Evolutionary conservation across 2,113 vertebrate species (phyloP), one percentile per base, ranked within the genome.

Genomic region (Pteruthius melanotis): DNA sequence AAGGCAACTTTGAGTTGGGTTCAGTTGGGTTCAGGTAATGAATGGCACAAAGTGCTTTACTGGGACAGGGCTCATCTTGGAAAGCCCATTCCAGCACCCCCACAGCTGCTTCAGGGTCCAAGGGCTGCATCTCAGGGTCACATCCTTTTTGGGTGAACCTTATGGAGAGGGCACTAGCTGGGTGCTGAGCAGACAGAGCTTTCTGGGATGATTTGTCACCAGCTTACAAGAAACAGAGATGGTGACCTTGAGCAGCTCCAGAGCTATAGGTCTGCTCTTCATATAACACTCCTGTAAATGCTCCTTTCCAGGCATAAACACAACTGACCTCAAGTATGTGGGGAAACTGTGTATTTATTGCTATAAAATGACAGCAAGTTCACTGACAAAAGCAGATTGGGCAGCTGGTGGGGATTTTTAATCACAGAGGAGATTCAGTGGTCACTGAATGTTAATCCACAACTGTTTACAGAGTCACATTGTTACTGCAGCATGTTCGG

Each of bases 341-440:
- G 53, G 57, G 9, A 17, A 95, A 50, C 59, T 47, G 70, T 76
- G 2, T 47, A 88, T 93, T 91, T 88, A 65, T 79, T 92, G 71
- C 79, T 90, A 4, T 30, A 35, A 86, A 96, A 83, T 86, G 82
- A 45, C 3, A 19, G 45, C 37, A 66, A 85, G 42, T 92, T 95
- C 86, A 89, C 72, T 76, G 57, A 83, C 68, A 87, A 90, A 93
- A 80, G 71, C 90, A 93, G 83, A 65, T 18, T 66, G 86, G 76
- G 89, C 71, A 89, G 83, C 83, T 93, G 79, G 63, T 66, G 54
- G 54, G 56, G 71, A 75, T 66, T 90, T 95, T 94, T 91, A 94
- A 94, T 93, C 83, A 90, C 42, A 54, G 71, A 77, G 79, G 92
- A 93, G 71, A 77, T 83, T 81, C 68, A 35, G 68, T 95, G 90